These are phyloP conservation scores for Tenualosa ilisha DNA, from an alignment of 2,797 vertebrate species.

Conservation along the genomic window DNA sequence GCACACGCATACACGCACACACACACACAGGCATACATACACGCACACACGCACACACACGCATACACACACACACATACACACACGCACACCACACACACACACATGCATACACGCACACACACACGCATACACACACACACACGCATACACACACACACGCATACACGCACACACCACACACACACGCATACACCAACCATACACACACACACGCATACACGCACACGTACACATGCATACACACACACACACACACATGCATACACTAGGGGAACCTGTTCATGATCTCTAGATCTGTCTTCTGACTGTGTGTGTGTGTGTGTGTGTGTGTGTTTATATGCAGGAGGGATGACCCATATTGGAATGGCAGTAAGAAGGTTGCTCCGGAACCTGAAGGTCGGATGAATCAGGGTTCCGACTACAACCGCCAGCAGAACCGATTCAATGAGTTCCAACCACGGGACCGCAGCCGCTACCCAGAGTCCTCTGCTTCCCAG, in stretches of 20 bases:
- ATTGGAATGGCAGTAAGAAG: slow-evolving; percentile 95
- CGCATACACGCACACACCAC: too few species aligned
- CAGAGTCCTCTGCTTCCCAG: slow-evolving; percentile 79
- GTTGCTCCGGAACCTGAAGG: slow-evolving; percentile 85
- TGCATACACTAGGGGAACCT: too few species aligned
- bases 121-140: neutral
- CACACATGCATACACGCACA: neutral
- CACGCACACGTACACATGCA: neutral
- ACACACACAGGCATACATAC: neutral
- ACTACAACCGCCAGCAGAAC: slow-evolving; percentile 88
- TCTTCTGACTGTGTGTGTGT: neutral
- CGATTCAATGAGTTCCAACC: slow-evolving; percentile 91
- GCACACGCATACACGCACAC: neutral
- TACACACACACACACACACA: neutral
- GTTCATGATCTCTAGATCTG: slow-evolving; percentile 32
- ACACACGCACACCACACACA: neutral
- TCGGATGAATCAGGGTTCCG: slow-evolving; percentile 85
- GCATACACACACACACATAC: too few species aligned
- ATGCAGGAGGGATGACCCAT: slow-evolving; percentile 88
- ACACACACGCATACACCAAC: neutral
- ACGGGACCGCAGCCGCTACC: slow-evolving; percentile 85
- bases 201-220: neutral
- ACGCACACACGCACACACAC: neutral
- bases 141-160: too few species aligned
- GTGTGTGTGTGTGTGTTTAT: slow-evolving; percentile 34